A percentile compares a stretch with the other conserved stretches of the same genome.
Evolutionary conservation across 2,113 vertebrate genomes (phyloP).

Genomic region (Perca schrenkii): DNA sequence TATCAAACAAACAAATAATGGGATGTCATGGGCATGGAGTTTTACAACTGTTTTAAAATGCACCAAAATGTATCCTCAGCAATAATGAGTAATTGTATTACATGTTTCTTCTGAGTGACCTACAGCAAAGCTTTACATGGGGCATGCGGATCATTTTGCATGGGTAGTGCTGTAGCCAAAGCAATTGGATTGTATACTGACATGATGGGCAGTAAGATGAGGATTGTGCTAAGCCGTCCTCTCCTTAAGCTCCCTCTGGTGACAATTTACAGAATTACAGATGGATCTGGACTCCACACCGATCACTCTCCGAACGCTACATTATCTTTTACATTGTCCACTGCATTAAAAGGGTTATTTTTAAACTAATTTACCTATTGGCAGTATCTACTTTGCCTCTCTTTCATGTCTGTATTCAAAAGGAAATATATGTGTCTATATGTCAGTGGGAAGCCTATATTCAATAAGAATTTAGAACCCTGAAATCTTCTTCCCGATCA

Average conservation of each 20-base stretch:
- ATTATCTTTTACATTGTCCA: not conserved
- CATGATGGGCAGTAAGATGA: not conserved
- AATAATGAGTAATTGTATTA: not conserved
- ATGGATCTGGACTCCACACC: not conserved
- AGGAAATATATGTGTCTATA: not conserved
- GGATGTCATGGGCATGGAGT: not conserved
- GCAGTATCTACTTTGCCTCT: not conserved
- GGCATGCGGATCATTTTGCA: not conserved
- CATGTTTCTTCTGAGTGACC: not conserved
- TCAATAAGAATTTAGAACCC: not conserved
- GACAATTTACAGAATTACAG: constrained; percentile 33
- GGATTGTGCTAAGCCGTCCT: not conserved
- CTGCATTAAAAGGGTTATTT: not conserved
- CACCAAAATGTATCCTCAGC: not conserved
- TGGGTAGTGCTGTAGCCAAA: not conserved
- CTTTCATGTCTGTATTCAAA: not conserved
- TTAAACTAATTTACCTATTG: not conserved
- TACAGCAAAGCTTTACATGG: not conserved
- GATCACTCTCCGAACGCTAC: not conserved
- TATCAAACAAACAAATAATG: not conserved
- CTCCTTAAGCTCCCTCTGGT: constrained; percentile 59
- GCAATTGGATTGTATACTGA: not conserved
- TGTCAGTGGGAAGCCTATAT: not conserved
- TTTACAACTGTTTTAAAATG: not conserved
- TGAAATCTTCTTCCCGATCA: not conserved